Conservation (phyloP, 2,797 vertebrate species). For the Neoniphon sammara region DNA sequence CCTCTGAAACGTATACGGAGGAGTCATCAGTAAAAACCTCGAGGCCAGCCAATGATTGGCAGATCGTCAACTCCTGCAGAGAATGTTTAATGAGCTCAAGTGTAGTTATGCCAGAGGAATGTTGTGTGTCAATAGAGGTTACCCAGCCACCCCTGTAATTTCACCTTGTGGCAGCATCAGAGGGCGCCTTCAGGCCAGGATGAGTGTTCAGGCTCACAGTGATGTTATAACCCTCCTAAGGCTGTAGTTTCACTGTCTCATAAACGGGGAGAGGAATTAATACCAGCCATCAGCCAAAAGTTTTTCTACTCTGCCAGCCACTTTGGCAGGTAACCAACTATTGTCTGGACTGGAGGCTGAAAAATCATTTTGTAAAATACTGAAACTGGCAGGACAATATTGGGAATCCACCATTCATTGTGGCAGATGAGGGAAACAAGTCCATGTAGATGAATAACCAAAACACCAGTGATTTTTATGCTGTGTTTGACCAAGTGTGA, state of each 20-base stretch:
- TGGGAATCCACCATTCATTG: too few species aligned
- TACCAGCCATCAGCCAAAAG: not conserved
- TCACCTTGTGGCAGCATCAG: slow-evolving; percentile 32
- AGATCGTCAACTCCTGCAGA: slow-evolving; percentile 16
- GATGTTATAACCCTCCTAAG: not conserved
- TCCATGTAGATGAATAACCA: not conserved
- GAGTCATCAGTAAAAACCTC: slow-evolving; percentile 21
- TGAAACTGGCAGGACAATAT: too few species aligned
- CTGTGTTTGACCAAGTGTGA: not conserved
- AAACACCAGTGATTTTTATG: not conserved
- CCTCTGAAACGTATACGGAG: not conserved
- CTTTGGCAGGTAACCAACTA: not conserved
- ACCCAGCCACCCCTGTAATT: not conserved
- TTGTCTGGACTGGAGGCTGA: not conserved
- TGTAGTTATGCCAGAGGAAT: slow-evolving; percentile 53
- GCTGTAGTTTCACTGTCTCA: not conserved
- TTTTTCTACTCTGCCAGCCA: not conserved
- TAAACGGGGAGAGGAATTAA: not conserved
- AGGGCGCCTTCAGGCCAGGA: slow-evolving; percentile 1
- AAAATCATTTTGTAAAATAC: not conserved
- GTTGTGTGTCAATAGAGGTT: slow-evolving; percentile 45
- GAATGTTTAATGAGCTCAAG: slow-evolving; percentile 10
- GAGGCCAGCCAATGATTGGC: slow-evolving; percentile 28
- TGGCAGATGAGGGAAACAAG: too few species aligned
- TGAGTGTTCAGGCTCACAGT: not conserved